Conservation (phyloP, 2,888 invertebrate genomes). For the Bimastos eiseni region DNA sequence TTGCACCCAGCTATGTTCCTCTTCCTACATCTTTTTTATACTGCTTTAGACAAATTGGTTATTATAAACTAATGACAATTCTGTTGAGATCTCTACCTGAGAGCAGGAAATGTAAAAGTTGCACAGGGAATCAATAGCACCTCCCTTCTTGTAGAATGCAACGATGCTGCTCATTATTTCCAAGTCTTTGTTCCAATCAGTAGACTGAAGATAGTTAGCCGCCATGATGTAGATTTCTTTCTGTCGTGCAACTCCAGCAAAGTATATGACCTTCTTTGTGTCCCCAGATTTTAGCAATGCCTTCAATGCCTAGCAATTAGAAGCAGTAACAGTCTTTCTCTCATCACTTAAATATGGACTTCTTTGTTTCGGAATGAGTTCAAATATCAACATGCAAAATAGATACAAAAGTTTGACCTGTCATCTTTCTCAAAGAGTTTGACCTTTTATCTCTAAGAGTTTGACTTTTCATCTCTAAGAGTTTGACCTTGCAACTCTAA, state of each 20-base stretch:
- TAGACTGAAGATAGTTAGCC: constrained; percentile 89
- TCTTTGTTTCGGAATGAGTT: background rate
- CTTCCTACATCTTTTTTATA: background rate
- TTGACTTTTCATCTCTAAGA: too few species aligned
- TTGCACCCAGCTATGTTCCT: background rate
- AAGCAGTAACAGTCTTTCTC: background rate
- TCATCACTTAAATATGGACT: background rate
- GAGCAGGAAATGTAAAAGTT: constrained; percentile 95
- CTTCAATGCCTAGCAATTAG: constrained; percentile 83
- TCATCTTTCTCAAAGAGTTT: too few species aligned
- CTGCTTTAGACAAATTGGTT: background rate
- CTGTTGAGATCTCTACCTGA: constrained; percentile 64
- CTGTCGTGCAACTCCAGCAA: constrained; percentile 90
- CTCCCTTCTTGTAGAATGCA: constrained; percentile 90
- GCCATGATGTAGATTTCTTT: constrained; percentile 94
- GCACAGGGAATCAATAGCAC: constrained; percentile 84
- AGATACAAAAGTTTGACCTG: background rate
- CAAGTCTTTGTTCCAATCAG: constrained; percentile 87
- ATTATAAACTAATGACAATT: background rate
- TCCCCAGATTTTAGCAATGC: constrained; percentile 94
- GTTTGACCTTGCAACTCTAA: too few species aligned
- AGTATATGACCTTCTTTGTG: constrained; percentile 93
- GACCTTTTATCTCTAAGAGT: too few species aligned
- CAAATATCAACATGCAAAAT: background rate
- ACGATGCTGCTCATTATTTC: constrained; percentile 88